Percentiles rank a stretch among this genome's conserved stretches.
Evolutionary conservation across 2,888 invertebrate species (phyloP).

Genomic region (Leucophenga maculata): DNA sequence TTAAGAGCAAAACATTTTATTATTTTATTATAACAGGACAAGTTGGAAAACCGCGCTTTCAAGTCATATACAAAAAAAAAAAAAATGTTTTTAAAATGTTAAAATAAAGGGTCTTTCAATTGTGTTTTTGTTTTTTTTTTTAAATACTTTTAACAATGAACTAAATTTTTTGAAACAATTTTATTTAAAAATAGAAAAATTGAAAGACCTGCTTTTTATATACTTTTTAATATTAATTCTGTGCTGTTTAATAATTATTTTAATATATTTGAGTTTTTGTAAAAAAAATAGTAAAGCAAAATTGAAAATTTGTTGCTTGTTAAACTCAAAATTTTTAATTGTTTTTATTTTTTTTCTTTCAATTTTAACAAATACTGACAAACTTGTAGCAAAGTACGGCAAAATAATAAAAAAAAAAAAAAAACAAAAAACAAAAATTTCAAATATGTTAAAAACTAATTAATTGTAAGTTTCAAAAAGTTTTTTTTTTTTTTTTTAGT

Average conservation of each 20-base stretch:
- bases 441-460: not conserved
- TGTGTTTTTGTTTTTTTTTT: not conserved
- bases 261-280: not conserved
- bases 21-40: slow-evolving; percentile 33
- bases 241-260: no score
- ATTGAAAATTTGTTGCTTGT: not conserved
- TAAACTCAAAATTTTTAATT: not conserved
- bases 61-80: not conserved
- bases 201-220: no score
- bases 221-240: not conserved
- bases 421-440: not conserved
- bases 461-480: not conserved
- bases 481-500: slow-evolving; percentile 1
- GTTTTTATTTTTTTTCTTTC: not conserved
- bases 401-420: not conserved
- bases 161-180: no score
- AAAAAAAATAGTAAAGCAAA: no score
- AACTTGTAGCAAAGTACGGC: not conserved
- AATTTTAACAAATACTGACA: not conserved
- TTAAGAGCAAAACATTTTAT: not conserved
- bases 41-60: not conserved
- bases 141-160: no score
- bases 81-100: slow-evolving; percentile 32
- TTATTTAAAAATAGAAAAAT: no score
- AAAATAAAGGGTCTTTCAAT: no score